Base-by-base conservation (phyloP, 2,113 vertebrate species). In the Jaculus jaculus region DNA sequence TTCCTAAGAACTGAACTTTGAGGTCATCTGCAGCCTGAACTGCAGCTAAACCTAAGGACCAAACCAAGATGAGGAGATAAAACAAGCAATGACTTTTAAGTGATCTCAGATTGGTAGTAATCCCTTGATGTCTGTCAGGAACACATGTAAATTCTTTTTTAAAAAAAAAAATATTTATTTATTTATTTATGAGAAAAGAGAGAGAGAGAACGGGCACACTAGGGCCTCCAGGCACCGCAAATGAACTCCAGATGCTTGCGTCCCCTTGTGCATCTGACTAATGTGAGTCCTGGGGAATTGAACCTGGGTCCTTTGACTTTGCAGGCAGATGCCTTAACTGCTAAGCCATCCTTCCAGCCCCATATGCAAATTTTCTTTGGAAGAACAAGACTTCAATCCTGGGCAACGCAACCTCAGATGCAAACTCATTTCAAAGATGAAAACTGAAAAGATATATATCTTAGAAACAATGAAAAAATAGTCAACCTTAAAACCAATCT, bases 31-130 rank as follows among this genome's bases (percentile, higher is more conserved):
- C 10, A 68, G 54, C 26, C 37, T 93, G 17, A 93, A 95, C 79
- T 81, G 93, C 89, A 96, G 37, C 34, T 89, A 95, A 61, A 23
- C 95, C 9, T 74, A 13, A 84, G 47, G 90, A 84, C 54, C 39
- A 68, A 93, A 92, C n/a, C 21, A 92, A 94, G 73, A 15, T 51
- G 71, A 73, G 1, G 13, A 91, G 72, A 69, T 39, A 80, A 79
- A 96, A 75, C 42, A 95, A 90, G n/a, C 10, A 90, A 73, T 85
- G 37, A 73, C n/a, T 95, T 95, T 71, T 65, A 91, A 26, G 34
- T 84, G 15, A 37, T 89, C 58, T 87, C 54, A 58, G 28, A 63
- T 42, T 89, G 58, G 73, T 28, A 90, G 47, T 86, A 47, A 1
- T 87, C 58, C n/a, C 23, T 47, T 88, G 7, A 42, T 75, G 60